These are phyloP conservation scores for Sinocyclocheilus anophthalmus DNA, from an alignment of 2,113 vertebrate genomes.

Conservation along the genomic window DNA sequence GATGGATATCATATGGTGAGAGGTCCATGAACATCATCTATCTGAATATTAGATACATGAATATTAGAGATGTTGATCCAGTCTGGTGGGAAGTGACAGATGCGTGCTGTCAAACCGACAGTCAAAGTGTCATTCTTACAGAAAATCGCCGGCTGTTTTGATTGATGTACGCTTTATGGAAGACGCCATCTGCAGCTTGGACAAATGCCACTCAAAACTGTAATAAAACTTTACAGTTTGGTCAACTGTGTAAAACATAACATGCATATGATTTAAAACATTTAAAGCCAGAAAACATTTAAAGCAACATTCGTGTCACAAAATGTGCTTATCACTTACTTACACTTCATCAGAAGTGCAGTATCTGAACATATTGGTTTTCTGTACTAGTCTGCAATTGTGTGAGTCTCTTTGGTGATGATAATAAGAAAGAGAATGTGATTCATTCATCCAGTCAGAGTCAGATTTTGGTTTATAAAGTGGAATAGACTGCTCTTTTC, in stretches of 20 bases:
- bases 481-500: background rate
- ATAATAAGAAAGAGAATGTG: background rate
- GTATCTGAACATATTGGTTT: conserved; percentile 13
- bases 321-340: background rate
- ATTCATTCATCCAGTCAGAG: background rate
- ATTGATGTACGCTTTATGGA: conserved; percentile 31
- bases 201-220: conserved; percentile 31
- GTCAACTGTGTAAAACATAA: conserved; percentile 1
- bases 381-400: background rate
- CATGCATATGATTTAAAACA: background rate
- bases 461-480: background rate
- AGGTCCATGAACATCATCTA: conserved; percentile 9
- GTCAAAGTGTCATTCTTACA: conserved; percentile 20
- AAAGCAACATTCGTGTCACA: background rate
- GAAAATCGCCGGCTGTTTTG: background rate
- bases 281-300: background rate
- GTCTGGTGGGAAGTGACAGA: conserved; percentile 35
- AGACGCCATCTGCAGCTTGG: conserved; percentile 19
- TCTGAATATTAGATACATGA: conserved; percentile 19
- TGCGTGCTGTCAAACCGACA: conserved; percentile 32
- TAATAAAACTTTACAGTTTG: background rate
- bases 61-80: background rate
- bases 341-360: background rate
- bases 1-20: background rate
- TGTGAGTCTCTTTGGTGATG: background rate